These are phyloP conservation scores for Amphilophus citrinellus DNA, from an alignment of 2,113 vertebrate species.

Conservation along the genomic window DNA sequence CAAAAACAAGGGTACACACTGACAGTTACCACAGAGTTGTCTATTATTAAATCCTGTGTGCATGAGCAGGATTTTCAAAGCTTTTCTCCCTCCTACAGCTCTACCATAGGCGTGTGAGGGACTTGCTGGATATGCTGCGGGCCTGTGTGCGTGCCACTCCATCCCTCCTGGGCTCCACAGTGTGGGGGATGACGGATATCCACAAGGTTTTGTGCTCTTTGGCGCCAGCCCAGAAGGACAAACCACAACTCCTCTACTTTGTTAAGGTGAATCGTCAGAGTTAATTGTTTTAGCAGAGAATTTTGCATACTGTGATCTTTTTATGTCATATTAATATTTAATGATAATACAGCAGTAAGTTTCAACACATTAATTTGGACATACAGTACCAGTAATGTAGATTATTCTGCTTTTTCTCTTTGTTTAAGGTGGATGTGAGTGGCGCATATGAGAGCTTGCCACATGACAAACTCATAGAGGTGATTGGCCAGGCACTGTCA, in stretches of 20 bases:
- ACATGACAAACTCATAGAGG: slow-evolving; percentile 87
- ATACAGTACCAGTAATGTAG: not conserved
- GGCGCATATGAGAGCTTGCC: slow-evolving; percentile 92
- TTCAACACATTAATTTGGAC: not conserved
- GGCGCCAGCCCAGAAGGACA: slow-evolving; percentile 68
- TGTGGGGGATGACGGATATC: slow-evolving; percentile 89
- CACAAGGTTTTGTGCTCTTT: slow-evolving; percentile 82
- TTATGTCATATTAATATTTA: not conserved
- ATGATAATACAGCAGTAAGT: not conserved
- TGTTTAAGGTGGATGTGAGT: slow-evolving; percentile 87
- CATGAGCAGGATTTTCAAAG: slow-evolving; percentile 49
- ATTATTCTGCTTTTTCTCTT: not conserved
- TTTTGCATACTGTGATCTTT: not conserved
- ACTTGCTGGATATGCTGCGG: slow-evolving; percentile 86
- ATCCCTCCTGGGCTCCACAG: slow-evolving; percentile 85
- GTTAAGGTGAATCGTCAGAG: slow-evolving; percentile 88
- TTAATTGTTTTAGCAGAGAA: not conserved
- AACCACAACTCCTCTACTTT: slow-evolving; percentile 84
- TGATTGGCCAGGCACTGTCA: slow-evolving; percentile 80
- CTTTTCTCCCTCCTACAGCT: slow-evolving; percentile 36
- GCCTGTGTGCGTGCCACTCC: slow-evolving; percentile 81
- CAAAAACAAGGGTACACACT: slow-evolving; percentile 54
- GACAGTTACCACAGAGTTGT: not conserved
- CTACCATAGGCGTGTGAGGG: slow-evolving; percentile 77
- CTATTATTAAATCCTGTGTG: not conserved